phyloP scores from a whole-genome alignment of 2,113 vertebrate genomes.

The Axis porcinus region DNA sequence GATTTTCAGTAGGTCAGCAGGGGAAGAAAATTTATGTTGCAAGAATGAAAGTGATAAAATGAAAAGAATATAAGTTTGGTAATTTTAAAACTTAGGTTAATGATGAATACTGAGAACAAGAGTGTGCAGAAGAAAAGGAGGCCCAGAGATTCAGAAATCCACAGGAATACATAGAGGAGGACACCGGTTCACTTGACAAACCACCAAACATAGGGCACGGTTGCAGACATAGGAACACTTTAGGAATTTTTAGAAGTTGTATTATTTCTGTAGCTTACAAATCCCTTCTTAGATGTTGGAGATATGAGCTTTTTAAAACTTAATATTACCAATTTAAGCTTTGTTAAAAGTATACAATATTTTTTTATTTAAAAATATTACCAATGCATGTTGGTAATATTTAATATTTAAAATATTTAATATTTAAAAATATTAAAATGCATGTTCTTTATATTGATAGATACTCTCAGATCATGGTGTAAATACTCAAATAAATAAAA shows the following conservation, averaged over 20 bases:
- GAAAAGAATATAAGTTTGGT: slow-evolving; percentile 52
- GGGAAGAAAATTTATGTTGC: slow-evolving; percentile 56
- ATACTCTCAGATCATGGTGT: background rate
- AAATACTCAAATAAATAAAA: background rate
- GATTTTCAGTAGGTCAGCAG: slow-evolving; percentile 42
- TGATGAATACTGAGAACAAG: slow-evolving; percentile 50
- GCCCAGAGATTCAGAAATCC: background rate
- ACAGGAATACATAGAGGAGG: background rate
- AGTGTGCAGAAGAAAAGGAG: slow-evolving; percentile 11
- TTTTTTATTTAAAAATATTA: slow-evolving; percentile 1
- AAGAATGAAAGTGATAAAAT: slow-evolving; percentile 66
- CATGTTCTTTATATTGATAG: background rate
- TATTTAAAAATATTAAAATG: background rate
- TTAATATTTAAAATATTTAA: too few relatives aligned
- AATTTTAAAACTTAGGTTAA: slow-evolving; percentile 65
- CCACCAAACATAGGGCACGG: background rate
- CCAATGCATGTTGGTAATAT: too few relatives aligned
- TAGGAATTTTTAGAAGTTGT: background rate
- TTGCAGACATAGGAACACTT: background rate
- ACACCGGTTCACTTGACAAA: background rate
- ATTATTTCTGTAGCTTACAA: background rate
- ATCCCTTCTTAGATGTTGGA: background rate
- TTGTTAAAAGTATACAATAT: background rate
- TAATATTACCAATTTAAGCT: background rate
- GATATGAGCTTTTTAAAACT: background rate